These are phyloP conservation scores for Phrynosoma blainvillii DNA, from an alignment of 2,113 vertebrate genomes.

Conservation along the genomic window DNA sequence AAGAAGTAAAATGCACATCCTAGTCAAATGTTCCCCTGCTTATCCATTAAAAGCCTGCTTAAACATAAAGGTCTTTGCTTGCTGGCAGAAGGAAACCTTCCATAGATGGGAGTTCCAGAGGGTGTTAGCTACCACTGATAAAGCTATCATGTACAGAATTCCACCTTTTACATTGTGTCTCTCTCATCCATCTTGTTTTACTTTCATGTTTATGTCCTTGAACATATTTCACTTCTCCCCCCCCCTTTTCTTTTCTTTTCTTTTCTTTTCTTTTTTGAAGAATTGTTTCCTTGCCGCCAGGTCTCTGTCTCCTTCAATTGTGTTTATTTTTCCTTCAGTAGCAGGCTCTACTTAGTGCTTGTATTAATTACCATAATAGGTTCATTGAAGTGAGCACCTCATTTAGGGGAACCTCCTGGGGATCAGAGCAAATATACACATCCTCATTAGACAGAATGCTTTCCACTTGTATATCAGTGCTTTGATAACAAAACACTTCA, in stretches of 20 bases:
- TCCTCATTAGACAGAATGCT: slow-evolving; percentile 62
- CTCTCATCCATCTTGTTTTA: neutral
- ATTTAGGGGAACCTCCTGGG: slow-evolving; percentile 62
- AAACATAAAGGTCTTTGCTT: neutral
- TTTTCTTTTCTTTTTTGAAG: neutral
- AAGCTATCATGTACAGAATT: neutral
- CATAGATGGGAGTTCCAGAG: too few species aligned
- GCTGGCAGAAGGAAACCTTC: neutral
- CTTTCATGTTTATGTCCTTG: neutral
- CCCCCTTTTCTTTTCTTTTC: too few species aligned
- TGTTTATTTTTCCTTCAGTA: slow-evolving; percentile 44
- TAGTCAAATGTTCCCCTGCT: too few species aligned
- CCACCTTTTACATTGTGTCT: neutral
- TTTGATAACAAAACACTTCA: slow-evolving; percentile 59
- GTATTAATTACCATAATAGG: slow-evolving; percentile 67
- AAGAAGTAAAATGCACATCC: too few species aligned
- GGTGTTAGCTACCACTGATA: too few species aligned
- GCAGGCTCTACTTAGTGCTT: slow-evolving; percentile 52
- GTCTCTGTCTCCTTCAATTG: slow-evolving; percentile 19
- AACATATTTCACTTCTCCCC: neutral
- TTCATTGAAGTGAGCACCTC: slow-evolving; percentile 67
- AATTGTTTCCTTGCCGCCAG: neutral
- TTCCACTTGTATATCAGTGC: slow-evolving; percentile 57
- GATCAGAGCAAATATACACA: slow-evolving; percentile 44
- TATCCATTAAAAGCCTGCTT: neutral